Conservation (phyloP, 1,140 invertebrate species). For the fruit fly (Drosophila melanogaster) region Release_6_plus_ISO1_MT NC_004354.4:13635501-13636000, state of each 20-base stretch:
- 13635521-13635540: conserved; percentile 1
- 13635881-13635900: conserved; percentile 41
- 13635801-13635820: conserved; percentile 8
- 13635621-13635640: background rate
- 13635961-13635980: conserved; percentile 43
- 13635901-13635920: conserved; percentile 22
- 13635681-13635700: conserved; percentile 47
- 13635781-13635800: conserved; percentile 12
- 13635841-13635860: conserved; percentile 1
- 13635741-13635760: conserved; percentile 7
- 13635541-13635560: background rate
- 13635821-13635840: background rate
- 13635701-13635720: conserved; percentile 9
- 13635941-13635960: conserved; percentile 38
- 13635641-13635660: conserved; percentile 4
- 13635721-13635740: conserved; percentile 3
- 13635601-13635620: background rate
- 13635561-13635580: conserved; percentile 1
- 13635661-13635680: conserved; percentile 45
- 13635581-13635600: background rate
- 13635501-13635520: background rate
- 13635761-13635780: conserved; percentile 17
- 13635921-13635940: conserved; percentile 18
- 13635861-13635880: conserved; percentile 27
- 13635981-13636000: conserved; percentile 42